phyloP scores from a whole-genome alignment of 2,888 invertebrate species.

The Augochlorella aurata region DNA sequence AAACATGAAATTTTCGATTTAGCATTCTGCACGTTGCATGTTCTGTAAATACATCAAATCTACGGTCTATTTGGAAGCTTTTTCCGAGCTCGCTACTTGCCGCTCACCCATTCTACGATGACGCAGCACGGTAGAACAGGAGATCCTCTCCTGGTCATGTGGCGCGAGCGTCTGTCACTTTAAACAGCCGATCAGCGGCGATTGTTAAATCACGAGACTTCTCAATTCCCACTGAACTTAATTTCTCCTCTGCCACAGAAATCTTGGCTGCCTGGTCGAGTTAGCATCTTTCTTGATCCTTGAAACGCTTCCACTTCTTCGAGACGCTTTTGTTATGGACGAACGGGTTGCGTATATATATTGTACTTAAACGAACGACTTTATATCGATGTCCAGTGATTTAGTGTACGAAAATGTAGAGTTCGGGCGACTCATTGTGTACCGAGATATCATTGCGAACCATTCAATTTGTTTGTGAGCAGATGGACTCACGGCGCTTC shows the following conservation, averaged over 20 bases:
- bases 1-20: neutral
- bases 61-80: conserved; percentile 26
- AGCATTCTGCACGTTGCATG: neutral
- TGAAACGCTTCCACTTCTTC: neutral
- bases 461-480: conserved; percentile 32
- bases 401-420: neutral
- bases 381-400: neutral
- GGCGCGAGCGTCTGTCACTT: conserved; percentile 49
- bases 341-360: neutral
- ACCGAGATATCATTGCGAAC: conserved; percentile 21
- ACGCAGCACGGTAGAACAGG: conserved; percentile 44
- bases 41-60: neutral
- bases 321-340: neutral
- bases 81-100: conserved; percentile 1
- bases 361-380: neutral
- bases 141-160: conserved; percentile 56
- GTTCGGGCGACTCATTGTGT: neutral
- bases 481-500: neutral
- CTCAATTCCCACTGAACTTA: conserved; percentile 24
- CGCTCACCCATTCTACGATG: conserved; percentile 67
- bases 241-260: conserved; percentile 33
- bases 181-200: conserved; percentile 8
- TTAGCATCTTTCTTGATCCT: conserved; percentile 39
- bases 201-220: conserved; percentile 30
- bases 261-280: conserved; percentile 1